Evolutionary conservation across 2,888 invertebrate species (phyloP).

Genomic region (Pandemis heparana): DNA sequence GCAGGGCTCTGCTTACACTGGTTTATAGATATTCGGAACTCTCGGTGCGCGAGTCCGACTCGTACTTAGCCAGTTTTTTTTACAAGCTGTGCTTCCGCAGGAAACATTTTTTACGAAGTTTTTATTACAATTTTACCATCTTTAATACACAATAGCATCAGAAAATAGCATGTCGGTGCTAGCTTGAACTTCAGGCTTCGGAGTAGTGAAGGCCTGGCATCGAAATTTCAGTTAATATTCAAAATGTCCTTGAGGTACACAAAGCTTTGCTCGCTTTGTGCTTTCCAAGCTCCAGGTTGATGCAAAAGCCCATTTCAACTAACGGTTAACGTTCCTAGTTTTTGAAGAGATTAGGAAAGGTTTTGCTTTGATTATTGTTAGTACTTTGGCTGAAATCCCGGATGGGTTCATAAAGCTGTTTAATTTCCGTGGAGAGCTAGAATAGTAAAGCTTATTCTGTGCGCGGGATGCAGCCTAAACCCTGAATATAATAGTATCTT

Average conservation of each 20-base stretch:
- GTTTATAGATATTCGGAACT: no score
- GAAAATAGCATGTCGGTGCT: not conserved
- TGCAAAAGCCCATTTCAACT: not conserved
- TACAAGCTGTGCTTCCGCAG: no score
- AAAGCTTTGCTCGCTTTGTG: not conserved
- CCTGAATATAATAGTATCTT: not conserved
- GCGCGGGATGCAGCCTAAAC: no score
- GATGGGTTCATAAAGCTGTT: not conserved
- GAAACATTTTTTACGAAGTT: no score
- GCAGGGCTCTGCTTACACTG: no score
- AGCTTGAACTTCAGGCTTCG: not conserved
- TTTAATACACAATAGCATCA: no score
- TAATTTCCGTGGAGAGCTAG: not conserved
- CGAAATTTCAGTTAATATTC: not conserved
- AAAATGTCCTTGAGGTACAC: not conserved
- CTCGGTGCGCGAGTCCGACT: no score
- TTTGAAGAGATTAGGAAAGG: not conserved
- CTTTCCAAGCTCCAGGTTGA: not conserved
- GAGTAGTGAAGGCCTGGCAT: not conserved
- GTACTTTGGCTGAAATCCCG: not conserved
- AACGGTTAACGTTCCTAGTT: not conserved
- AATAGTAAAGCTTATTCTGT: not conserved
- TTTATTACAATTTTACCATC: no score
- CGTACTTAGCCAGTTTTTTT: no score
- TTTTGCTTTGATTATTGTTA: not conserved